These are phyloP conservation scores for Neocrepidodera transversa DNA, from an alignment of 2,888 invertebrate species.

Conservation along the genomic window DNA sequence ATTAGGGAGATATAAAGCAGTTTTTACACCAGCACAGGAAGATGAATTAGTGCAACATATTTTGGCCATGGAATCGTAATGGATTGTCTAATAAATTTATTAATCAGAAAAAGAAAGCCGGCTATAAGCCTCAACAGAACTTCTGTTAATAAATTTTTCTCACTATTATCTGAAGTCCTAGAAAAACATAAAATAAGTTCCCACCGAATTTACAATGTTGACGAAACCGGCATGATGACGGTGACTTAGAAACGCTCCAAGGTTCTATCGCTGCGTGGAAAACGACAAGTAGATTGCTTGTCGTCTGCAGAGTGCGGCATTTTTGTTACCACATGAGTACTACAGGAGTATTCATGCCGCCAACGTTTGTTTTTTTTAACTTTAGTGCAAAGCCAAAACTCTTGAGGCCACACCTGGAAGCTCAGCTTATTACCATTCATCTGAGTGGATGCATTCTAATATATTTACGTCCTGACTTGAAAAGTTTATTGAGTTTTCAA, in stretches of 20 bases:
- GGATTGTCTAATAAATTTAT: slow-evolving; percentile 14
- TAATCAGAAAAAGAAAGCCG: slow-evolving; percentile 3
- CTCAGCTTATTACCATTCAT: background rate
- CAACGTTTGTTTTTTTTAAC: background rate
- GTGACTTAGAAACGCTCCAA: background rate
- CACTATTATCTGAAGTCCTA: background rate
- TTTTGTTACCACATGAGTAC: background rate
- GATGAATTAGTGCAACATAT: slow-evolving; percentile 19
- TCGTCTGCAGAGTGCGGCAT: background rate
- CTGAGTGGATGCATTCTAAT: background rate
- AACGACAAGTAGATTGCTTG: background rate
- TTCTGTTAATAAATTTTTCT: background rate
- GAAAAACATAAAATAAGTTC: background rate
- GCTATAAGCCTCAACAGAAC: background rate
- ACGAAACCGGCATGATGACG: background rate
- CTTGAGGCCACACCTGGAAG: background rate
- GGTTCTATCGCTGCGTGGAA: background rate
- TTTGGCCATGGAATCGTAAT: slow-evolving; percentile 21
- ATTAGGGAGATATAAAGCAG: background rate
- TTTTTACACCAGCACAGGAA: slow-evolving; percentile 3
- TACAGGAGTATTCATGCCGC: background rate
- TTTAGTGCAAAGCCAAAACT: background rate
- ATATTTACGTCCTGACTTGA: background rate
- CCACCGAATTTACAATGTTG: background rate
- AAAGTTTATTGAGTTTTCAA: background rate